Evolutionary conservation across 2,113 vertebrate genomes (phyloP).

Genomic region (Bufo gargarizans): DNA sequence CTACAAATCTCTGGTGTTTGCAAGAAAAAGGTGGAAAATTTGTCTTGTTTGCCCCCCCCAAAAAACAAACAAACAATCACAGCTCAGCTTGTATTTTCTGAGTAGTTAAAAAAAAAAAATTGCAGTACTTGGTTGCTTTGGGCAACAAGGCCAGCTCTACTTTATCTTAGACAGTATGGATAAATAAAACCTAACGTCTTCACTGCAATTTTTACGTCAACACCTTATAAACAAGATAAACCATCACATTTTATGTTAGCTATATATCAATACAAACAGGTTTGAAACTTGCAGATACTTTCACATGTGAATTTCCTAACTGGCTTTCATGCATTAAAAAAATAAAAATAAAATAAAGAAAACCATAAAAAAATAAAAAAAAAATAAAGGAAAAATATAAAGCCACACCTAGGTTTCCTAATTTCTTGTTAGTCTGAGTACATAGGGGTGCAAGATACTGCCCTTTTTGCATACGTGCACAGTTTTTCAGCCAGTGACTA

Average conservation of each 20-base stretch:
- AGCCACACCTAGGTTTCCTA: background rate
- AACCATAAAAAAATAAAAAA: conserved; percentile 44
- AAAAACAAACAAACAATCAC: too few relatives aligned
- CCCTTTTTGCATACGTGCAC: background rate
- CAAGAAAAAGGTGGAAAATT: too few relatives aligned
- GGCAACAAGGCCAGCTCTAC: background rate
- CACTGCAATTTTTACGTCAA: background rate
- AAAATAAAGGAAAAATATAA: conserved; percentile 65
- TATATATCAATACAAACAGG: conserved; percentile 2
- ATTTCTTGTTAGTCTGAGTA: background rate
- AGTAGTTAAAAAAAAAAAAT: background rate
- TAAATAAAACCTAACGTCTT: background rate
- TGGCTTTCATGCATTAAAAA: background rate
- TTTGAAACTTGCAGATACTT: background rate
- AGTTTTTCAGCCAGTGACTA: background rate
- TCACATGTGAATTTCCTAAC: background rate
- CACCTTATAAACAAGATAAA: background rate
- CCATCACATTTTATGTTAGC: background rate
- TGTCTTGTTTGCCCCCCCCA: too few relatives aligned
- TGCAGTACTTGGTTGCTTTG: background rate
- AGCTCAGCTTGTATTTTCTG: too few relatives aligned
- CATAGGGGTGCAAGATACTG: background rate
- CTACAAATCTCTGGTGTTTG: background rate
- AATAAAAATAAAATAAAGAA: conserved; percentile 60
- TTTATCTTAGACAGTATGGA: background rate